Base-by-base conservation (phyloP, 1,140 invertebrate species). In the Caerostris extrusa region DNA sequence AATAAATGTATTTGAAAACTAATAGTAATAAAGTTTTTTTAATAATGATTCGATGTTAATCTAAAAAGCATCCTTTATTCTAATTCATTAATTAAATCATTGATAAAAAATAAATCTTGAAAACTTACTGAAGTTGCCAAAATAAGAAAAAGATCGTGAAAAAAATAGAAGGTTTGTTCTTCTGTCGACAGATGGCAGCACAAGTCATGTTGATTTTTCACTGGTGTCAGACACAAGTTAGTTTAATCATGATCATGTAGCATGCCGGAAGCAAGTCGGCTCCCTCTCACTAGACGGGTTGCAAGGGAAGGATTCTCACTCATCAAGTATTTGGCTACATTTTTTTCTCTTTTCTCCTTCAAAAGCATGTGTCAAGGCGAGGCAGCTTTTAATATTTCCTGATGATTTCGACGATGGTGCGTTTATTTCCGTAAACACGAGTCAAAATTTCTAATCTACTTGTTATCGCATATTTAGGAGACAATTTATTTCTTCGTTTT, bases 231-330 rank as follows among this genome's bases (percentile, higher is more conserved):
- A 17, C 10, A 19, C 34, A 17, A 14, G 5, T 61, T 7, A 87
- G 85, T 87, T 77, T 77, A 77, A 77, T 50, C 71, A 77, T 77
- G 71, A 77, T 77, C 85, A 8, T 58, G 12, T 64, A 60, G 14
- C 34, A 87, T 87, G 60, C 85, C 85, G 85, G 85, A 87, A 87
- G 85, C 85, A 87, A 17, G 19, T 50, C 57, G 58, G 50, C 50
- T 61, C 7, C 34, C 19, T 34, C 83, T 55, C 34, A 7, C 85
- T 7, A 58, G 64, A 64, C 85, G 57, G 19, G 60, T 60, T 64
- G 53, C 14, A 53, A 87, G 85, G 60, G 19, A 87, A 53, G 85
- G 50, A 87, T 64, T 64, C n/a, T 83, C 14, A 58, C 5, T 58
- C 7, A n/a, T 83, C 56, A 83, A 50, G 71, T 77, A 53, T 50